Conservation (phyloP, 2,113 vertebrate genomes). For the Sander lucioperca region DNA sequence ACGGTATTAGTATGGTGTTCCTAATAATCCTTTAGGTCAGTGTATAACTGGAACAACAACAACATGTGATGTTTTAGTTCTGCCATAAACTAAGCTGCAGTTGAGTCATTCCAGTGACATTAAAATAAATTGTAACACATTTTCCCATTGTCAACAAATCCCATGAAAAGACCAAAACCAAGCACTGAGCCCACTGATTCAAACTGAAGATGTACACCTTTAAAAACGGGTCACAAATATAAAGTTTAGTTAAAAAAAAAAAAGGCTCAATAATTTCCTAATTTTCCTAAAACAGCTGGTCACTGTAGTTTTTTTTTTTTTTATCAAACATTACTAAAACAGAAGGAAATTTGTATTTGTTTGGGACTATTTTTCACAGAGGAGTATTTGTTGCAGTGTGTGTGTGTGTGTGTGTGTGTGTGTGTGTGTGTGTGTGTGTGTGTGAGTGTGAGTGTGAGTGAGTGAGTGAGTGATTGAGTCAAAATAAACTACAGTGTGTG, state of each 20-base stretch:
- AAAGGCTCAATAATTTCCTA: too few relatives aligned
- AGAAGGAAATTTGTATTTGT: too few relatives aligned
- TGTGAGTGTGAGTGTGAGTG: too few relatives aligned
- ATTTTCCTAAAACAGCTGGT: too few relatives aligned
- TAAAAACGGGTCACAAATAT: background rate
- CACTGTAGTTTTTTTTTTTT: too few relatives aligned
- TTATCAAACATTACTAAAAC: too few relatives aligned
- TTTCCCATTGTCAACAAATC: background rate
- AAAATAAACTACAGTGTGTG: background rate
- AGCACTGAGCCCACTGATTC: background rate
- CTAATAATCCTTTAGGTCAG: too few relatives aligned
- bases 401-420: too few relatives aligned
- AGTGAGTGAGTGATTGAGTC: background rate
- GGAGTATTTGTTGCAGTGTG: background rate
- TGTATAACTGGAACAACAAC: constrained; percentile 26
- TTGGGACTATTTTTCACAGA: too few relatives aligned
- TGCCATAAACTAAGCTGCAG: background rate
- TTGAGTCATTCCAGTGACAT: constrained; percentile 1
- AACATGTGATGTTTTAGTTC: constrained; percentile 41
- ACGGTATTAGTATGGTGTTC: too few relatives aligned
- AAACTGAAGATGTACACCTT: background rate
- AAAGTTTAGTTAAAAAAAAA: background rate
- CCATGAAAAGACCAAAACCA: background rate
- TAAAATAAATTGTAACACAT: background rate
- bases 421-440: too few relatives aligned